phyloP scores from a whole-genome alignment of 2,113 vertebrate species.

The Mobula hypostoma region DNA sequence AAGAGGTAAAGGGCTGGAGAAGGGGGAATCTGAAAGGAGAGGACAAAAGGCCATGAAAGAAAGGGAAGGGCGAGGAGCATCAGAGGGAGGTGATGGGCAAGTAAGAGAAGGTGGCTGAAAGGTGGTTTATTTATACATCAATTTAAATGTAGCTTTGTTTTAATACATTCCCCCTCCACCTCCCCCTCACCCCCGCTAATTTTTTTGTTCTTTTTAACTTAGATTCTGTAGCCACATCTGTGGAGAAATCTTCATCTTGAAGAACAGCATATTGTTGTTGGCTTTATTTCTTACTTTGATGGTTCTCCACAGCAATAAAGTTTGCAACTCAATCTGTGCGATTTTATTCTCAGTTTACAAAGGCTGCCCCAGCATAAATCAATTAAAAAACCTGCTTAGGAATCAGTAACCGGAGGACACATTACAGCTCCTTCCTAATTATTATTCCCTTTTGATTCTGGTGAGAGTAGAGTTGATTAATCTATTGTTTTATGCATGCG shows the following conservation, averaged over 20 bases:
- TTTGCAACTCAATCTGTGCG: neutral
- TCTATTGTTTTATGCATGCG: too few relatives aligned
- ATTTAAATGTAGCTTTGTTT: neutral
- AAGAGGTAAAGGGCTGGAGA: too few relatives aligned
- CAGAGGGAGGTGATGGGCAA: too few relatives aligned
- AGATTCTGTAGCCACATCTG: neutral
- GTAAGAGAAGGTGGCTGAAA: too few relatives aligned
- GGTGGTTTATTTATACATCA: neutral
- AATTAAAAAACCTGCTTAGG: neutral
- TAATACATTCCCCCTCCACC: neutral
- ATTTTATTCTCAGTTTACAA: slow-evolving; percentile 4
- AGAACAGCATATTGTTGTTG: neutral
- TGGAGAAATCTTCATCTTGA: neutral
- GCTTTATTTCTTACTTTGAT: too few relatives aligned
- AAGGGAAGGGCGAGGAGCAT: too few relatives aligned
- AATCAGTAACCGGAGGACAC: neutral
- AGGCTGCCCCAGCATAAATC: too few relatives aligned
- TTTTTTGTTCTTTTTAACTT: neutral
- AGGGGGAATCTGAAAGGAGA: too few relatives aligned
- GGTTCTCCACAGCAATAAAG: neutral
- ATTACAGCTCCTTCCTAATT: neutral
- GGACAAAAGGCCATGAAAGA: too few relatives aligned
- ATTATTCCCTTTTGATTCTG: neutral
- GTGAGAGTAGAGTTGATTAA: neutral
- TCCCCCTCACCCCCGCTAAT: too few relatives aligned